Base-by-base conservation (phyloP, 2,888 invertebrate species). In the Zaprionus lineosus region DNA sequence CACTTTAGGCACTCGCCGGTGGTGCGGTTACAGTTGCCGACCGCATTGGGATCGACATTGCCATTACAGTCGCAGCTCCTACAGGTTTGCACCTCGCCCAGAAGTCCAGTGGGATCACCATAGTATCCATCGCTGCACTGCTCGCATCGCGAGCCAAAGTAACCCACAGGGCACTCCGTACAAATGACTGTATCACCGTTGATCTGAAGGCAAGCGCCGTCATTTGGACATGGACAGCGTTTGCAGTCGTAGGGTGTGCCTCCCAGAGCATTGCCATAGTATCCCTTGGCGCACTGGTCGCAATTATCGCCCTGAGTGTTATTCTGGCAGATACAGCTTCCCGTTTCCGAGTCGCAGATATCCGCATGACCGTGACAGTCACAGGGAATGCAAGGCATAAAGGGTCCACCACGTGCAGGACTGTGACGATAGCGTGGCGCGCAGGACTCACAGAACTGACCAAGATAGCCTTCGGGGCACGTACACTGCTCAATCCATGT, bases 401-500 rank as follows among this genome's bases (percentile, higher is more conserved):
- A 98, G 0, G 98, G 96, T 1, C 98, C 98, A 0, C 98, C 97
- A 70, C 94, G 94, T 0, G 96, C 94, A 0, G 97, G 96, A 69
- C 96, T 96, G 74, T 99, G 97, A 39, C 97, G 94, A 88, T 93
- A 99, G 0, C 98, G 98, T 0, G 98, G 96, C 0, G 96, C 96
- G 88, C 99, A 99, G 1, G 97, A 97, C 90, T 99, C 99, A 86
- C 99, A 99, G 89, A 96, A 98, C 89, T 98, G 98, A 0, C 98
- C 97, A 0, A 97, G 93, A 74, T 96, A 97, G 0, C 94, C 95
- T 81, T 92, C 92, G 0, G 96, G 96, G 86, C 99, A 99, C 1
- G 95, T 94, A 87, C 99, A 99, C 85, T 95, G 94, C 89, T 99
- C 99, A 15, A 99, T 95, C 98, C 98, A 98, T 34, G 94, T 93